These are phyloP conservation scores for Leucozona laternaria DNA, from an alignment of 2,888 invertebrate genomes.

Conservation along the genomic window DNA sequence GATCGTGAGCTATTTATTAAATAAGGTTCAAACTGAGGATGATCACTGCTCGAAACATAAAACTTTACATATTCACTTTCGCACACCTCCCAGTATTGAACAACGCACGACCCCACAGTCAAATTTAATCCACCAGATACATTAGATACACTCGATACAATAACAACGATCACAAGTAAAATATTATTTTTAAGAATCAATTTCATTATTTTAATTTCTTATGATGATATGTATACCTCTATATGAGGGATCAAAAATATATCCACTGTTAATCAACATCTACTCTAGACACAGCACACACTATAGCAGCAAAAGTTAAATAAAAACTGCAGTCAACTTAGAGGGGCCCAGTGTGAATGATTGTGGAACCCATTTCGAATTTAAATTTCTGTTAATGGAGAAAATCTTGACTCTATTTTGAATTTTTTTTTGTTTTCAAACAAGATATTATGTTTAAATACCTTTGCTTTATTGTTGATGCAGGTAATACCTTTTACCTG, in stretches of 20 bases:
- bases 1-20: conserved; percentile 70
- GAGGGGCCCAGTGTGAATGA: not conserved
- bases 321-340: conserved; percentile 37
- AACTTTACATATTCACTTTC: conserved; percentile 77
- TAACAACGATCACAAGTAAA: conserved; percentile 1
- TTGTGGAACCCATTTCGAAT: conserved; percentile 57
- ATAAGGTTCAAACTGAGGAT: conserved; percentile 69
- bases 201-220: conserved; percentile 22
- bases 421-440: not conserved
- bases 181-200: conserved; percentile 3
- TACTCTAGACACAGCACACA: not conserved
- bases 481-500: not conserved
- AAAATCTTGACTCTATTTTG: conserved; percentile 20
- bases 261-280: conserved; percentile 30
- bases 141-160: not conserved
- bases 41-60: conserved; percentile 76
- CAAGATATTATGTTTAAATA: not conserved
- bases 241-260: conserved; percentile 22
- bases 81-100: conserved; percentile 77
- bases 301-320: conserved; percentile 24
- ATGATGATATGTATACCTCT: conserved; percentile 13
- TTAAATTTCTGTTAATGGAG: conserved; percentile 37
- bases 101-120: conserved; percentile 77
- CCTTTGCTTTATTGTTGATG: no score
- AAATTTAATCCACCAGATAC: conserved; percentile 67